Percentiles rank a stretch among this genome's conserved stretches.
These are phyloP conservation scores for Papilio polytes DNA, from an alignment of 1,140 invertebrate genomes.

Conservation along the genomic window DNA sequence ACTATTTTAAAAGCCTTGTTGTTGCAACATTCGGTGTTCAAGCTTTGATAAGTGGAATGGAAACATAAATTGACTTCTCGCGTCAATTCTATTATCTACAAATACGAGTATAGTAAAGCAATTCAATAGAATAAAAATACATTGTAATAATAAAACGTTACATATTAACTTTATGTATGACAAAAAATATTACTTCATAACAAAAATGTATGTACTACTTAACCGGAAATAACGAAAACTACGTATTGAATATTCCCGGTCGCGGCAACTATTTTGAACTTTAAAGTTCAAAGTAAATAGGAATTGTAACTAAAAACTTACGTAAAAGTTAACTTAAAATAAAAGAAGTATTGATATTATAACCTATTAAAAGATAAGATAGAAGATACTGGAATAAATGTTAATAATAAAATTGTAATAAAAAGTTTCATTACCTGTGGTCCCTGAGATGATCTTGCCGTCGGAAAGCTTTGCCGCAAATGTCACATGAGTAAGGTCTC, in stretches of 20 bases:
- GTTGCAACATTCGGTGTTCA: background rate
- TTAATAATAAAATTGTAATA: conserved; percentile 35
- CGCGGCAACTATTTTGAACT: background rate
- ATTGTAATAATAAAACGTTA: background rate
- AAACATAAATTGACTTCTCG: background rate
- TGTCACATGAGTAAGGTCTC: conserved; percentile 98
- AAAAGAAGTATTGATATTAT: too few relatives aligned
- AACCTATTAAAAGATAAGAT: background rate
- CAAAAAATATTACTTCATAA: too few relatives aligned
- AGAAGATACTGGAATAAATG: background rate
- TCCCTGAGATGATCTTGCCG: conserved; percentile 98
- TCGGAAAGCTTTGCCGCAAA: conserved; percentile 98
- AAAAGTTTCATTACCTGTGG: conserved; percentile 88
- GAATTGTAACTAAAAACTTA: background rate
- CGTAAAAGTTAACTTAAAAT: background rate
- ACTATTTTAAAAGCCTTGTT: conserved; percentile 4
- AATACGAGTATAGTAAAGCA: background rate
- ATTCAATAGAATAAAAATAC: background rate
- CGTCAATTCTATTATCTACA: background rate
- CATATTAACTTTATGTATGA: background rate
- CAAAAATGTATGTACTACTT: too few relatives aligned
- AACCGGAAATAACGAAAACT: background rate
- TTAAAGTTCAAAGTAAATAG: background rate
- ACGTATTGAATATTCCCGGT: background rate
- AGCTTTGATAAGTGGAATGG: conserved; percentile 9